These are phyloP conservation scores for Neoascia interrupta DNA, from an alignment of 2,888 invertebrate species.

Conservation along the genomic window DNA sequence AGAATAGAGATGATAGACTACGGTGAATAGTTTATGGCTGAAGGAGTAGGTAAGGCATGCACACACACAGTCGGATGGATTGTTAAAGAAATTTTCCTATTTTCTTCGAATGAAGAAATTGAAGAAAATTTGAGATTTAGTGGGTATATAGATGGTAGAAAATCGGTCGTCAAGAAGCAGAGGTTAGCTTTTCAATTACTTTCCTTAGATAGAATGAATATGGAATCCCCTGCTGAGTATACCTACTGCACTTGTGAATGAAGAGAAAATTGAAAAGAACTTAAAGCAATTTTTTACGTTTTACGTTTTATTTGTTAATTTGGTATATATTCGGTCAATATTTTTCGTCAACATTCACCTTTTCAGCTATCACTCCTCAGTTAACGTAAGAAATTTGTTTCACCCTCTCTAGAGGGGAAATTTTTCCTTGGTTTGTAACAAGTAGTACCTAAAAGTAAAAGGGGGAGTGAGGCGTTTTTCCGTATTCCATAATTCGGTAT, in stretches of 20 bases:
- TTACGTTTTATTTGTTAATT: too few species aligned
- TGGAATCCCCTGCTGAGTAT: constrained; percentile 34
- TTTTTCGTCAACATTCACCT: too few species aligned
- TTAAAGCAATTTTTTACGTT: constrained; percentile 45
- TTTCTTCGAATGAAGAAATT: constrained; percentile 55
- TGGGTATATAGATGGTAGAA: neutral
- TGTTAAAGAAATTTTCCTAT: constrained; percentile 25
- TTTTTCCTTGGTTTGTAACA: too few species aligned
- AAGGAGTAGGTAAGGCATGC: constrained; percentile 16
- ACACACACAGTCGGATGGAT: constrained; percentile 37
- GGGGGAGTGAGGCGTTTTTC: too few species aligned
- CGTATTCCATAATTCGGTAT: too few species aligned
- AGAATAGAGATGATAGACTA: constrained; percentile 60
- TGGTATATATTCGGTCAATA: too few species aligned
- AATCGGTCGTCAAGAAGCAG: neutral
- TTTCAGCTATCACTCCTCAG: too few species aligned
- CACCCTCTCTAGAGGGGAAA: too few species aligned
- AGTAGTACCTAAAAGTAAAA: too few species aligned
- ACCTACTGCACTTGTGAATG: neutral
- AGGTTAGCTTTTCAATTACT: constrained; percentile 59
- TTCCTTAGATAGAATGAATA: constrained; percentile 51
- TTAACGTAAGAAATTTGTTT: too few species aligned
- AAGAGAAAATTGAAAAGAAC: constrained; percentile 45
- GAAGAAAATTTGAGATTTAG: constrained; percentile 52
- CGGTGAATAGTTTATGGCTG: constrained; percentile 60